These are phyloP conservation scores for Cromileptes altivelis DNA, from an alignment of 2,113 vertebrate genomes.

Conservation along the genomic window DNA sequence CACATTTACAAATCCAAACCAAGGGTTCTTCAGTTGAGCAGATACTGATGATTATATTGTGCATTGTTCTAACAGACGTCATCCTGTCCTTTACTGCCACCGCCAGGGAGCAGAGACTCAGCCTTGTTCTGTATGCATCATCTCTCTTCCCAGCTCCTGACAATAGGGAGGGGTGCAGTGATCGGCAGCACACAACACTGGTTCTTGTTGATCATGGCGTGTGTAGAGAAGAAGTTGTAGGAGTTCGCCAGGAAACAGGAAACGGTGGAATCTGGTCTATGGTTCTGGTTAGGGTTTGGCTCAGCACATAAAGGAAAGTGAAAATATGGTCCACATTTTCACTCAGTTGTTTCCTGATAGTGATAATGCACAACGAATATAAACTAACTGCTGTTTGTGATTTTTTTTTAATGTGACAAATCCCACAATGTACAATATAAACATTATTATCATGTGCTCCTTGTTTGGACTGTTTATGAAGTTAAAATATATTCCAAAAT, in stretches of 20 bases:
- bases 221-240: neutral
- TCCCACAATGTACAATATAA: too few relatives aligned
- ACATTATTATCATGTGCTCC: too few relatives aligned
- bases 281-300: neutral
- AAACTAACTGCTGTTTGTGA: neutral
- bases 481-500: neutral
- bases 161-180: neutral
- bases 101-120: conserved; percentile 29
- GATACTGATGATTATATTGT: neutral
- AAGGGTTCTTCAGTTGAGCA: neutral
- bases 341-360: neutral
- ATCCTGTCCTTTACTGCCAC: conserved; percentile 50
- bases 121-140: neutral
- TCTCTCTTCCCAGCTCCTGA: neutral
- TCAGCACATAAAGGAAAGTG: neutral
- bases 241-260: neutral
- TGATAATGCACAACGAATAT: neutral
- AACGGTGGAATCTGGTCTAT: neutral
- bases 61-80: neutral
- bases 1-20: neutral
- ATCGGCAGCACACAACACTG: neutral
- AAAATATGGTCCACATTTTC: neutral
- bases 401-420: neutral
- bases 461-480: neutral
- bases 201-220: neutral